Conservation (phyloP, 2,113 vertebrate genomes). For the Leucosticte australis region DNA sequence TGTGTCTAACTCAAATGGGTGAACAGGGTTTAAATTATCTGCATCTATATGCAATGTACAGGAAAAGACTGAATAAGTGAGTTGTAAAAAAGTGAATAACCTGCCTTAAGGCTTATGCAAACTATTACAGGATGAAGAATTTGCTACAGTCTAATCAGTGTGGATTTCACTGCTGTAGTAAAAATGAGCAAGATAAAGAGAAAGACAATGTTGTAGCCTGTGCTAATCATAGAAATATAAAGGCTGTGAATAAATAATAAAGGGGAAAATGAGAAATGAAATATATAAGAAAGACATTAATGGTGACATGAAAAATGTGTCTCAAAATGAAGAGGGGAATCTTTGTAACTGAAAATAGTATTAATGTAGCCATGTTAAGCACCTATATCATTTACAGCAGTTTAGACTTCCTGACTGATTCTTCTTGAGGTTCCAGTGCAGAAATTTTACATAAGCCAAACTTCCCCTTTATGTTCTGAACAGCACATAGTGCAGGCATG, state of each 20-base stretch:
- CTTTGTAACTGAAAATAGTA: neutral
- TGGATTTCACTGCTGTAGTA: neutral
- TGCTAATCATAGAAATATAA: constrained; percentile 46
- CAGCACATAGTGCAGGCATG: neutral
- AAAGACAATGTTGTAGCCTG: constrained; percentile 35
- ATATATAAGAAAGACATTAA: neutral
- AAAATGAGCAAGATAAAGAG: constrained; percentile 42
- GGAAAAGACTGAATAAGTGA: neutral
- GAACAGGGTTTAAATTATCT: neutral
- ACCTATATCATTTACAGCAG: neutral
- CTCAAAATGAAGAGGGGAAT: neutral
- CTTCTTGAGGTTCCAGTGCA: neutral
- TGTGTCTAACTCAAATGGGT: neutral
- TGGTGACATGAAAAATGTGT: neutral
- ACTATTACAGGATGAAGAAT: neutral
- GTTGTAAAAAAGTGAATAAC: neutral
- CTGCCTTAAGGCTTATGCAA: neutral
- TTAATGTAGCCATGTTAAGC: neutral
- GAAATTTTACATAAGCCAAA: neutral
- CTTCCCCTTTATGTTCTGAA: neutral
- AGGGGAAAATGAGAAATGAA: constrained; percentile 31
- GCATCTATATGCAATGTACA: neutral
- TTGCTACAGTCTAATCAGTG: neutral
- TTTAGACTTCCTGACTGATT: neutral
- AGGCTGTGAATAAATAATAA: constrained; percentile 57